Base-by-base conservation (phyloP, 1,140 invertebrate genomes). In the Steinernema khuongi region DNA sequence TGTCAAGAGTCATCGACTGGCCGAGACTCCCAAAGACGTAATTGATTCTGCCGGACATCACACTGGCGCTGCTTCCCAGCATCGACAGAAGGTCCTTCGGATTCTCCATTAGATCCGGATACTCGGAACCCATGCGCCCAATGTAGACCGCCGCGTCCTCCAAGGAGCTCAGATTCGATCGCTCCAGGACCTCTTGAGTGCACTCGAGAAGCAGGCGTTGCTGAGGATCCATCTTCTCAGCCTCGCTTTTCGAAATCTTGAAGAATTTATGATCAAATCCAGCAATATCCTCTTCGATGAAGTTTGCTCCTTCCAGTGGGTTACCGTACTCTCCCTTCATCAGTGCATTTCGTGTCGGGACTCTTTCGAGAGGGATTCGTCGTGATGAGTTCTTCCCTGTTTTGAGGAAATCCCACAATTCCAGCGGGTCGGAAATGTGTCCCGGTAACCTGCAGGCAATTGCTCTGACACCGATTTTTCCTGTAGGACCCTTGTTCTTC, bases 1-100 rank as follows among this genome's bases (percentile, higher is more conserved):
- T 96, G 86, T 97, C 94, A 2, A 96, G 11, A 26, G 50, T 60
- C 50, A 60, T 60, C 50, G 50, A 7, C 4, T 22, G 4, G 4
- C 50, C 50, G 14, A 22, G 26, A 22, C 50, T 60, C 2, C 72
- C 75, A 70, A 77, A 77, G 7, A 74, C 72, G 33, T 77, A 77
- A 22, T 41, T 71, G n/a, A 71, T n/a, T 4, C 70, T 36, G 1
- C 76, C 76, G 18, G 70, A 41, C 44, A 77, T 68, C 1, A 77
- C 73, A 60, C 73, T 67, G 2, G 60, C 74, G 67, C 71, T 72
- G 14, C 70, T 72, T 31, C 76, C 76, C 4, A 77, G 31, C 76
- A 77, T 77, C 14, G 76, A 32, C 19, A 77, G 67, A 32, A 77
- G 68, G 11, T 70, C 44, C 14, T 60, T 73, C 1, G 70, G 60